Conservation (phyloP, 2,888 invertebrate genomes). For the Tenthredo notha region DNA sequence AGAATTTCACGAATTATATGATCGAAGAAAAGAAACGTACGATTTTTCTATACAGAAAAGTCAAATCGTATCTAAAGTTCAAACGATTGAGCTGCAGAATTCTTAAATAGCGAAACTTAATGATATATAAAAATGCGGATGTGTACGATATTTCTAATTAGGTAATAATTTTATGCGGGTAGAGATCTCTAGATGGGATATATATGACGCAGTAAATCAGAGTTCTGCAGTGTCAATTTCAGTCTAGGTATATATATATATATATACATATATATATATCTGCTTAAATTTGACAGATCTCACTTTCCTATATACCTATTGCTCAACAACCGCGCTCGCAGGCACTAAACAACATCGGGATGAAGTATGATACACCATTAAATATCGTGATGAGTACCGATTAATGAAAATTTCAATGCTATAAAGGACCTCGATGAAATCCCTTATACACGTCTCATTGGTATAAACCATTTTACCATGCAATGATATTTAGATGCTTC, state of each 20-base stretch:
- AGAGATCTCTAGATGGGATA: background rate
- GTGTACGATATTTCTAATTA: background rate
- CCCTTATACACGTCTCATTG: background rate
- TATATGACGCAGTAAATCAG: background rate
- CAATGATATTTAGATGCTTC: background rate
- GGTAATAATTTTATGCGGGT: background rate
- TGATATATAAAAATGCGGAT: background rate
- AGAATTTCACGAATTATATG: background rate
- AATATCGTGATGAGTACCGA: background rate
- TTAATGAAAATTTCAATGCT: slow-evolving; percentile 20
- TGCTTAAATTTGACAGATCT: slow-evolving; percentile 23
- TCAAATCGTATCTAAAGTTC: background rate
- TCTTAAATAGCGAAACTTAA: background rate
- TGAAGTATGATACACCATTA: background rate
- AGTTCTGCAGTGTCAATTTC: background rate
- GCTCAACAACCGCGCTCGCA: background rate
- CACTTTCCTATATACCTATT: slow-evolving; percentile 27
- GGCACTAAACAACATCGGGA: background rate
- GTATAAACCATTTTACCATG: background rate
- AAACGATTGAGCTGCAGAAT: background rate
- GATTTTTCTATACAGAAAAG: background rate
- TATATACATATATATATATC: no score
- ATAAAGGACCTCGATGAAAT: background rate
- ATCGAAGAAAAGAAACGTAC: background rate
- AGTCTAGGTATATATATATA: background rate